Conservation (phyloP, 2,113 vertebrate species). For the Caretta caretta region DNA sequence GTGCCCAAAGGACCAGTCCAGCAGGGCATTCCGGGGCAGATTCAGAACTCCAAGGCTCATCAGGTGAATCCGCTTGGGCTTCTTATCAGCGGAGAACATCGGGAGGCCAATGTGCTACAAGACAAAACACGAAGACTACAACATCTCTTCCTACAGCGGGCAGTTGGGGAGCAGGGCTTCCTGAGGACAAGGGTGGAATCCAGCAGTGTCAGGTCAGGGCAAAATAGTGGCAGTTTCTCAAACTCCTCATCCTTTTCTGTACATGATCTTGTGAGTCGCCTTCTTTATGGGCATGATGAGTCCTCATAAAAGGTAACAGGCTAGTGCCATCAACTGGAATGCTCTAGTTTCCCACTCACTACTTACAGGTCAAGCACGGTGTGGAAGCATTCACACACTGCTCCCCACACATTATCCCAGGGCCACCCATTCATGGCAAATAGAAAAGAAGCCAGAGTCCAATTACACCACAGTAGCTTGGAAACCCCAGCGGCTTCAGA, state of each 20-base stretch:
- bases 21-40: slow-evolving; percentile 85
- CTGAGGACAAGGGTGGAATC: not conserved
- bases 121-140: not conserved
- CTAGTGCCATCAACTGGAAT: not conserved
- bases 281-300: not conserved
- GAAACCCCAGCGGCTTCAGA: not conserved
- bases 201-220: not conserved
- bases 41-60: slow-evolving; percentile 93
- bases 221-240: not conserved
- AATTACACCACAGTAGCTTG: not conserved
- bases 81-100: slow-evolving; percentile 86
- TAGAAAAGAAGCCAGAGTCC: not conserved
- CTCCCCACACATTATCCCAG: not conserved
- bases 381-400: not conserved
- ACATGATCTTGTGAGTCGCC: not conserved
- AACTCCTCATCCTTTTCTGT: not conserved
- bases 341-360: not conserved
- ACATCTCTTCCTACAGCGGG: fast-evolving
- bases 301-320: not conserved
- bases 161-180: not conserved
- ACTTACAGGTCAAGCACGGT: not conserved
- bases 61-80: slow-evolving; percentile 88
- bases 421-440: not conserved
- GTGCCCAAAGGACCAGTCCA: slow-evolving; percentile 94
- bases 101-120: slow-evolving; percentile 91